These are phyloP conservation scores for Sinocyclocheilus anshuiensis DNA, from an alignment of 2,113 vertebrate genomes.

Conservation along the genomic window DNA sequence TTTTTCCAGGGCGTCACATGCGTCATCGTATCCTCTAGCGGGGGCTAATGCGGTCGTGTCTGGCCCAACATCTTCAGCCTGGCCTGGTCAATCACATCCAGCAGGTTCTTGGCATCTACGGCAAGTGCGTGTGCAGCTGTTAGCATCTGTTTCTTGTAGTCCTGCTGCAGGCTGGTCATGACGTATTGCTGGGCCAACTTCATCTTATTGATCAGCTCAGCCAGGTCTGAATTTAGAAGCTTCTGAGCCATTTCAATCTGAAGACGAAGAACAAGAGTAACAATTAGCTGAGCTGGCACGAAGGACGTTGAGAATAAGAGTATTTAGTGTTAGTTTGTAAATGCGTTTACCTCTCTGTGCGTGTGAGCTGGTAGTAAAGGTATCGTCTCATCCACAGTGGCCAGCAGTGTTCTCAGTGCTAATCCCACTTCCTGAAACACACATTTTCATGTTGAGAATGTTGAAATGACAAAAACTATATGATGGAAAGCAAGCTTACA, in stretches of 20 bases:
- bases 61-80: slow-evolving; percentile 89
- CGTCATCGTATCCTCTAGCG: background rate
- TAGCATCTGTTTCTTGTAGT: slow-evolving; percentile 91
- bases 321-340: background rate
- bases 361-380: slow-evolving; percentile 90
- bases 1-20: slow-evolving; percentile 5
- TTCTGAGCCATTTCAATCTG: slow-evolving; percentile 97
- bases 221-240: slow-evolving; percentile 86
- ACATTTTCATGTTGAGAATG: background rate
- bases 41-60: slow-evolving; percentile 82
- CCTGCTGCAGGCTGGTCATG: slow-evolving; percentile 89
- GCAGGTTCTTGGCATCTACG: slow-evolving; percentile 84
- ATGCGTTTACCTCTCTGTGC: slow-evolving; percentile 90
- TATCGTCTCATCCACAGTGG: slow-evolving; percentile 95
- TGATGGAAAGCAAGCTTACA: background rate
- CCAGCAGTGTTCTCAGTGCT: slow-evolving; percentile 91
- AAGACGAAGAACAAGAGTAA: background rate
- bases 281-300: background rate
- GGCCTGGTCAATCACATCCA: slow-evolving; percentile 91
- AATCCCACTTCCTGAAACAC: slow-evolving; percentile 89
- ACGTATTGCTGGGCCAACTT: slow-evolving; percentile 92
- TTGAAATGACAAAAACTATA: background rate
- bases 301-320: background rate
- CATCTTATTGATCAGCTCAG: slow-evolving; percentile 95
- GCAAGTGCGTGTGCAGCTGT: slow-evolving; percentile 86